Base-by-base conservation (phyloP, 2,888 invertebrate species). In the Blera fallax region DNA sequence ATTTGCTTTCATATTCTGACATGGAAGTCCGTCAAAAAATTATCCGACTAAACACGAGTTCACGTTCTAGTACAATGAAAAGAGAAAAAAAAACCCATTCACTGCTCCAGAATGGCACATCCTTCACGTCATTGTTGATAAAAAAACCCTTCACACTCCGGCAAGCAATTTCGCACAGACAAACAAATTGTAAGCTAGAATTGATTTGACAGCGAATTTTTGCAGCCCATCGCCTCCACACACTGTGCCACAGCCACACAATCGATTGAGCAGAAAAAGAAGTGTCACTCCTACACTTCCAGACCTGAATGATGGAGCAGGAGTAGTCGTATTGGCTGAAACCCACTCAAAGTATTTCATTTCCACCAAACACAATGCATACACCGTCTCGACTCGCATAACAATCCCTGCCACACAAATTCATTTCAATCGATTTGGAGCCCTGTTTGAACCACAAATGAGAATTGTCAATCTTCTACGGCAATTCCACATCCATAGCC, bases 141-240 rank as follows among this genome's bases (percentile, higher is more conserved):
- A 40, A 52, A 64, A 40, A 32, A 34, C 43, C 27, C 34, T 62
- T 76, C 54, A 64, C 69, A 69, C 76, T 29, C 60, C 34, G 43
- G 50, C 52, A 54, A 69, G 45, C 80, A 74, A 74, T 74, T 80
- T 52, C 21, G 65, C 50, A 29, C 43, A 72, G 56, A 52, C 65
- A 62, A 65, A 54, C 79, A 79, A 73, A 67, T 62, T 72, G 72
- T 73, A 67, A 67, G 60, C 73, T 60, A 43, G 73, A 73, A 83
- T 67, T 79, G 79, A 79, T 79, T 67, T 78, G 83, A 83, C 83
- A 83, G 79, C 79, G 54, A 79, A 43, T 83, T 83, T 67, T 73
- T 79, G 62, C 67, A 60, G 60, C n/a, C 72, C 78, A 78, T 72
- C 65, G 83, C 43, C 52, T 62, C 52, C 27, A 37, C 10, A 40